Base-by-base conservation (phyloP, 2,888 invertebrate genomes). In the Branchellion lobata region DNA sequence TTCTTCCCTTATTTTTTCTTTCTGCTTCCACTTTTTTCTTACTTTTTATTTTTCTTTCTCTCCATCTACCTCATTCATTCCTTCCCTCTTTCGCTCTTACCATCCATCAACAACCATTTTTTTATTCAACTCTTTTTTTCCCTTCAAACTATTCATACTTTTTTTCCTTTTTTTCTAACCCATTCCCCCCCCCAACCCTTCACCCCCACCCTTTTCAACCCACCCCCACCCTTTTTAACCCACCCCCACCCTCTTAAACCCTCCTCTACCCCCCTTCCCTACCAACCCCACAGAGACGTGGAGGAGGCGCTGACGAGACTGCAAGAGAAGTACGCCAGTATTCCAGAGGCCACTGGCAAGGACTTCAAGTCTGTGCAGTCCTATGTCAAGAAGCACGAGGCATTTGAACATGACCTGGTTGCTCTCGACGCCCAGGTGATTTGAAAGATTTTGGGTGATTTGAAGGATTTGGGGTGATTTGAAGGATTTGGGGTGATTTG, bases 371-470 rank as follows among this genome's bases (percentile, higher is more conserved):
- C 94, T 0, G 95, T 95, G 3, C 89, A 94, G 81, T 92, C 92
- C 0, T 89, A 95, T 81, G 90, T 93, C 61, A 90, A 96, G 78
- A 92, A 93, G 83, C 97, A 97, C 86, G 96, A 96, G 88, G 92
- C 93, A 0, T 93, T 94, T 83, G 95, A 96, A 88, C 96, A 95
- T 86, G 97, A 98, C 86, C 88, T 97, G 80, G 92, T 93, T 0
- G 94, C 96, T 0, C 89, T 97, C 27, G 96, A 97, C 85, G 95
- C 94, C 0, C 95, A 95, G 87, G 89, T 95, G 51, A 47, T 24
- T 3, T 3, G 8, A 18, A 5, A n/a, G n/a, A 24, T 18, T 18
- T 18, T 24, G 5, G 5, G 8, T 57, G 47, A 1, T 47, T 5
- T 14, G 31, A 11, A 36, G 36, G 14, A 74, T 21, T 74, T 74